Evolutionary conservation across 2,888 invertebrate genomes (phyloP).

Genomic region (Leistus spinibarbis): DNA sequence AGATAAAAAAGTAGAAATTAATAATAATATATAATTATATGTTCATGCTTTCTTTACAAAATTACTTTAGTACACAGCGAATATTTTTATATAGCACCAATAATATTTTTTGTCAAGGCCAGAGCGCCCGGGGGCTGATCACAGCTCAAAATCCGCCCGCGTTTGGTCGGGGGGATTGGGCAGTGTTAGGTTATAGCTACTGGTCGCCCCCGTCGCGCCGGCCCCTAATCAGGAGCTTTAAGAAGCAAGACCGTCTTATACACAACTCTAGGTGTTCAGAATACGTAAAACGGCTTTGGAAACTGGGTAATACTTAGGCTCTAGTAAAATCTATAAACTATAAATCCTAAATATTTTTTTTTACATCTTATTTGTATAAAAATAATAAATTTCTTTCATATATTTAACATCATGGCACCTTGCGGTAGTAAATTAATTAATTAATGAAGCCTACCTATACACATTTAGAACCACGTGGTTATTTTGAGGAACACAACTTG

Average conservation of each 20-base stretch:
- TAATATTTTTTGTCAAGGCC: not conserved
- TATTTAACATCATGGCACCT: not conserved
- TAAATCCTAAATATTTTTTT: not conserved
- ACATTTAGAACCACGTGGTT: not conserved
- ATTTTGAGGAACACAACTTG: not conserved
- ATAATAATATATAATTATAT: constrained; percentile 1
- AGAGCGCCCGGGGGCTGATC: constrained; percentile 4
- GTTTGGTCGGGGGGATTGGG: not conserved
- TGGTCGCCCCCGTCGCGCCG: constrained; percentile 2
- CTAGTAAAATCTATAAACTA: not conserved
- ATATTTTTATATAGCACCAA: constrained; percentile 7
- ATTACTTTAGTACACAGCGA: not conserved
- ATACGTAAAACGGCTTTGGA: too few species aligned
- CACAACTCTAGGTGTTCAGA: not conserved
- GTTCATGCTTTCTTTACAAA: not conserved
- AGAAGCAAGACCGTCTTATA: not conserved
- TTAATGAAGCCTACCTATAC: not conserved
- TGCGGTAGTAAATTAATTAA: not conserved
- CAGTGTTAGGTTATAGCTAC: constrained; percentile 32
- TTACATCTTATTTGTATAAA: not conserved
- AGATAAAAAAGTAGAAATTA: not conserved
- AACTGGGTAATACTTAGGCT: not conserved
- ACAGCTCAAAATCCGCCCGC: constrained; percentile 26
- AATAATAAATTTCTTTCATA: not conserved
- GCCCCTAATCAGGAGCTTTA: not conserved